Percentiles rank a stretch among this genome's conserved stretches.
Conservation (phyloP, 1,140 invertebrate species). For the Pseudobourletiella spinata region DNA sequence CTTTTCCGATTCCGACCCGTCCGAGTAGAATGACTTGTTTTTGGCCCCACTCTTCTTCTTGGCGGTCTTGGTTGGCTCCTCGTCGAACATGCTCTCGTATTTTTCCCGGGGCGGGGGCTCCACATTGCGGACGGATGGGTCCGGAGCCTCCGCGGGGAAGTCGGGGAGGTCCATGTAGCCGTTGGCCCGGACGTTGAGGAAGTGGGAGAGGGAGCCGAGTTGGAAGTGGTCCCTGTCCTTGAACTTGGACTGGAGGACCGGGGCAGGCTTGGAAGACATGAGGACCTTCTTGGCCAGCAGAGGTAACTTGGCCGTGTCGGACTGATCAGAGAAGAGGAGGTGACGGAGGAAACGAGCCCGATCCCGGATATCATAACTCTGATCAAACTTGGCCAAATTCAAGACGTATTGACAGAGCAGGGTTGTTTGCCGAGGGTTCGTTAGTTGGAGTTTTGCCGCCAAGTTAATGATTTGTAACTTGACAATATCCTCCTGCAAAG, state of each 20-base stretch:
- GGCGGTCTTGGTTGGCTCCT: constrained; percentile 38
- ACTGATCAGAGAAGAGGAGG: constrained; percentile 59
- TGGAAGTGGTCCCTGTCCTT: constrained; percentile 77
- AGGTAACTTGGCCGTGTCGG: constrained; percentile 46
- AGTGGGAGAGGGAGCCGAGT: constrained; percentile 90
- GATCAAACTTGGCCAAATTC: constrained; percentile 93
- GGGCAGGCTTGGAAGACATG: constrained; percentile 84
- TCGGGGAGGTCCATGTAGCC: constrained; percentile 83
- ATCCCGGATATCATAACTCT: constrained; percentile 96
- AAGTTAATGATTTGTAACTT: constrained; percentile 94
- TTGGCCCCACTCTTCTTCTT: constrained; percentile 40
- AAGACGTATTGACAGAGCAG: constrained; percentile 89
- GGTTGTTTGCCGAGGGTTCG: constrained; percentile 75
- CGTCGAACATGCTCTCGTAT: constrained; percentile 13
- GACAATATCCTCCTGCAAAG: constrained; percentile 74
- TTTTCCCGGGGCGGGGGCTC: constrained; percentile 43
- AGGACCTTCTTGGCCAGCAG: constrained; percentile 76
- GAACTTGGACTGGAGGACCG: constrained; percentile 61
- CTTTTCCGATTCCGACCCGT: constrained; percentile 24
- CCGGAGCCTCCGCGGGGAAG: constrained; percentile 69
- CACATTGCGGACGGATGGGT: constrained; percentile 68
- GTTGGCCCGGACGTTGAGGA: constrained; percentile 70
- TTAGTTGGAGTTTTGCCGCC: constrained; percentile 85
- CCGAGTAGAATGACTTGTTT: constrained; percentile 49
- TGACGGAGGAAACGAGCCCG: constrained; percentile 74